These are phyloP conservation scores for Belgica antarctica DNA, from an alignment of 2,888 invertebrate species.

Conservation along the genomic window DNA sequence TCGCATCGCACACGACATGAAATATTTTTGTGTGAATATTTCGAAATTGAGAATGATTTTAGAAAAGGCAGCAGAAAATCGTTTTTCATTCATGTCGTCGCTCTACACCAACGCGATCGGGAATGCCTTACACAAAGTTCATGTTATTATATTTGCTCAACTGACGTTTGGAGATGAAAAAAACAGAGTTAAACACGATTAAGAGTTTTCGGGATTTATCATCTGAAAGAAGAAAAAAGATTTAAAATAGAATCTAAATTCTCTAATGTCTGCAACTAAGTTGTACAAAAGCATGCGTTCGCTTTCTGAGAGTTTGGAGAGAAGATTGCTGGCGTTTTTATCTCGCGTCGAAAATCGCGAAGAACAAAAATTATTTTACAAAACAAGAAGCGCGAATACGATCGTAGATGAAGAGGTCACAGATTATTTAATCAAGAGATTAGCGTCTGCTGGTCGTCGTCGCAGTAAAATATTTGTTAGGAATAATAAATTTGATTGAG, in stretches of 20 bases:
- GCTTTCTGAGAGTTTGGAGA: background rate
- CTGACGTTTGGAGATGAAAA: background rate
- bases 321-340: background rate
- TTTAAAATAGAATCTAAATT: background rate
- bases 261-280: background rate
- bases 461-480: background rate
- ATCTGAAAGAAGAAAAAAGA: background rate
- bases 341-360: no score
- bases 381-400: background rate
- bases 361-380: no score
- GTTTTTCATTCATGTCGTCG: slow-evolving; percentile 1
- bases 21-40: background rate
- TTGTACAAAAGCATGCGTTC: background rate
- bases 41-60: slow-evolving; percentile 13
- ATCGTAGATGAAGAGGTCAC: background rate
- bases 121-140: background rate
- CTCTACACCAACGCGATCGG: no score
- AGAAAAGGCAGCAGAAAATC: background rate
- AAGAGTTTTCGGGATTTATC: background rate
- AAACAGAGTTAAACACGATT: background rate
- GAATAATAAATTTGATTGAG: no score
- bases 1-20: no score
- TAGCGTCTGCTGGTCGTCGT: background rate
- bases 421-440: slow-evolving; percentile 16
- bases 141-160: background rate